These are phyloP conservation scores for Remorina albescens DNA, from an alignment of 2,797 vertebrate genomes.

Conservation along the genomic window DNA sequence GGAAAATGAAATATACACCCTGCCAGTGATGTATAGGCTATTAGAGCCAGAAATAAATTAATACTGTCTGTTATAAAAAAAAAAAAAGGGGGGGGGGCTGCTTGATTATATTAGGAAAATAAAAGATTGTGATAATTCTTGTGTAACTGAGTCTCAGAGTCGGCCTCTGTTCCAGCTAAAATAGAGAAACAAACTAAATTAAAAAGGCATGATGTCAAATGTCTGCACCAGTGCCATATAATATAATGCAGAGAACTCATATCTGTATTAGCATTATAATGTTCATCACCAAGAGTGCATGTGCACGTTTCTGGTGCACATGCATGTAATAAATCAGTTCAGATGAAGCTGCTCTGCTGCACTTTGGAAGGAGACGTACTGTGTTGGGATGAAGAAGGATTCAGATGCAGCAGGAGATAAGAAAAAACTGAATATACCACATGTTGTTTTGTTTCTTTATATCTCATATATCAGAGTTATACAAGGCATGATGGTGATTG, in stretches of 20 bases:
- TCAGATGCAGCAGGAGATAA: not conserved
- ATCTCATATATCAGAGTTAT: not conserved
- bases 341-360: not conserved
- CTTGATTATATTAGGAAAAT: conserved; percentile 84
- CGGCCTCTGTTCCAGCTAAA: conserved; percentile 17
- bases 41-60: conserved; percentile 84
- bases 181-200: conserved; percentile 42
- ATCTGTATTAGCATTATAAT: conserved; percentile 15
- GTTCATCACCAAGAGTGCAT: conserved; percentile 10
- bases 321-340: not conserved
- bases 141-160: conserved; percentile 67
- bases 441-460: not conserved
- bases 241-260: conserved; percentile 29
- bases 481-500: not conserved
- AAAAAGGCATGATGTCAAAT: conserved; percentile 22
- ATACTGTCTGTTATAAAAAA: conserved; percentile 81
- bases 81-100: too few relatives aligned
- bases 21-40: conserved; percentile 85
- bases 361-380: not conserved
- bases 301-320: not conserved
- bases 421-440: not conserved
- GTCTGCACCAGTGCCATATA: conserved; percentile 4
- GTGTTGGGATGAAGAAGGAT: not conserved
- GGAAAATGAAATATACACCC: conserved; percentile 85
- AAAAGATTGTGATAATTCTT: conserved; percentile 77